Evolutionary conservation across 2,113 vertebrate species (phyloP), one percentile per base, ranked within the genome.

Genomic region (Phasianus colchicus): DNA sequence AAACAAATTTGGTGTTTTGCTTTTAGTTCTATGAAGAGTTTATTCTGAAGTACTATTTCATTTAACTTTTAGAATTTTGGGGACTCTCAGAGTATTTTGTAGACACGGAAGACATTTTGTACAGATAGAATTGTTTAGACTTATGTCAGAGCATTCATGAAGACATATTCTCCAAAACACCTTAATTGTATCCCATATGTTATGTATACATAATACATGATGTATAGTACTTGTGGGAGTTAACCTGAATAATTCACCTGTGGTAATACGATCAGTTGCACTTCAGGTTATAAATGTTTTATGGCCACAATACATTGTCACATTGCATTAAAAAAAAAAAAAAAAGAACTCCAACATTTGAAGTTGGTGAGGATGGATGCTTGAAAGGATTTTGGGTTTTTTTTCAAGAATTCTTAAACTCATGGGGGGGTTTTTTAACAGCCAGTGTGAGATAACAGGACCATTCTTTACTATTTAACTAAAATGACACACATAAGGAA

Each of bases 231-330:
- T 91, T 89, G 76, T 89, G 92, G 93, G 94, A 92, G 27, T 66
- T 65, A 91, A 91, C 65, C 83, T 95, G 90, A 92, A 92, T 96
- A 95, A 95, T 95, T 96, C 91, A 95, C 85, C 89, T 88, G 29
- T 21, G 80, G 78, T 73, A 95, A 92, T 96, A 92, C 13, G 71
- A 96, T 95, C 86, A 60, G 64, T 94, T 94, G 72, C 73, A 75
- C 52, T 94, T 89, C 65, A 78, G 72, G 27, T 91, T 93, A 94
- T 96, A 77, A 95, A 95, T 88, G 79, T 93, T 97, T 95, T 75
- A 95, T 86, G 83, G 57, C 21, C 16, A 19, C 88, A 72, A 77
- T 60, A 78, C 36, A 24, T 80, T 87, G 88, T 67, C 60, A 64
- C 40, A 60, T 48, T 74, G 71, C n/a, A 48, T 74, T 32, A 57